These are phyloP conservation scores for Branchipolynoe longqiensis DNA, from an alignment of 2,888 invertebrate species.

Conservation along the genomic window DNA sequence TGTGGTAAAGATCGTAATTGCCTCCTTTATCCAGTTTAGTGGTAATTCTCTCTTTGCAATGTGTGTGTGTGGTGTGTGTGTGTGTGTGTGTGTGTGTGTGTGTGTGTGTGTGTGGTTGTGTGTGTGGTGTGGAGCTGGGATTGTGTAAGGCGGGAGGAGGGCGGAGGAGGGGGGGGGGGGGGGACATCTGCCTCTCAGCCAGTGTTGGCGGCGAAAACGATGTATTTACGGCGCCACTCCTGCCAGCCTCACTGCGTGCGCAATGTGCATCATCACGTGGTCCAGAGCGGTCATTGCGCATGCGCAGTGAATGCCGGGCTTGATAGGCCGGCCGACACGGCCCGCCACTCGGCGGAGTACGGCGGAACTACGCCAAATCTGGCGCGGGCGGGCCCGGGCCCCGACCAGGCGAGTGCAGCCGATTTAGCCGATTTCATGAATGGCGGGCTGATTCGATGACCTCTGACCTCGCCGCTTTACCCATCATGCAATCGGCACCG, in stretches of 20 bases:
- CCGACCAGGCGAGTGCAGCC: constrained; percentile 25
- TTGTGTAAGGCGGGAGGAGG: too few relatives aligned
- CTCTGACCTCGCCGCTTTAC: constrained; percentile 31
- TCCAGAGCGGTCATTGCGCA: constrained; percentile 7
- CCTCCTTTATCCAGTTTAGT: too few relatives aligned
- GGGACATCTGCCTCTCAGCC: too few relatives aligned
- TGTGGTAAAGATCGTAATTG: too few relatives aligned
- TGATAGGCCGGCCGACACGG: neutral
- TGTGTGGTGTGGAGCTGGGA: too few relatives aligned
- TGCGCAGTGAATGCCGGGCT: constrained; percentile 2
- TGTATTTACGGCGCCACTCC: too few relatives aligned
- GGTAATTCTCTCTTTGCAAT: too few relatives aligned
- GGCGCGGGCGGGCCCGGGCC: neutral
- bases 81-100: too few relatives aligned
- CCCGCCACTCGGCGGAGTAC: neutral
- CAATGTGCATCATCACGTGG: constrained; percentile 21
- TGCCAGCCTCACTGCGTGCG: neutral
- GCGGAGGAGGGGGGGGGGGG: too few relatives aligned
- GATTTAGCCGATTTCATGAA: constrained; percentile 46
- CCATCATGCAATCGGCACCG: constrained; percentile 14
- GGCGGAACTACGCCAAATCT: constrained; percentile 12
- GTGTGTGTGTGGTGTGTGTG: too few relatives aligned
- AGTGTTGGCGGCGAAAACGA: too few relatives aligned
- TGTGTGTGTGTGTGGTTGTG: too few relatives aligned
- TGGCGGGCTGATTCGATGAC: constrained; percentile 43